A percentile compares a stretch with the other conserved stretches of the same genome.
Evolutionary conservation across 1,140 invertebrate genomes (phyloP).

Genomic region (Myzus persicae): DNA sequence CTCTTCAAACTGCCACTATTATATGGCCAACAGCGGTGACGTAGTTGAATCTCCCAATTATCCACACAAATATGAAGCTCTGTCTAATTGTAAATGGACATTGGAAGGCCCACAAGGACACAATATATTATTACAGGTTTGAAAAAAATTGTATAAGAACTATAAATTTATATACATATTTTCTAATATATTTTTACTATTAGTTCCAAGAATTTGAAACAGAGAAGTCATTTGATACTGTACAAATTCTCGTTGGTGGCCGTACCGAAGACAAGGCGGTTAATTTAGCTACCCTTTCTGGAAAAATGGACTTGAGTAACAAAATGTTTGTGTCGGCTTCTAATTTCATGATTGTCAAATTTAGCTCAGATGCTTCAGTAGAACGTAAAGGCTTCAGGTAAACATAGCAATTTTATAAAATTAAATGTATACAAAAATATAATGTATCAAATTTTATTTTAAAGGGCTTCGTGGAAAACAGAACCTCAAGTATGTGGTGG

Average conservation of each 20-base stretch:
- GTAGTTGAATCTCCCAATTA: slow-evolving; percentile 94
- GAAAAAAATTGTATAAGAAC: background rate
- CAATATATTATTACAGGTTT: slow-evolving; percentile 85
- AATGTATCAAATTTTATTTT: background rate
- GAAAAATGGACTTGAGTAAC: slow-evolving; percentile 82
- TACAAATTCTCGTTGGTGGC: slow-evolving; percentile 93
- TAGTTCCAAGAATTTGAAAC: slow-evolving; percentile 98
- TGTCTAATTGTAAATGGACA: slow-evolving; percentile 96
- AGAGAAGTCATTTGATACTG: slow-evolving; percentile 94
- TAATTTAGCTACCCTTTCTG: slow-evolving; percentile 89
- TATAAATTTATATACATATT: background rate
- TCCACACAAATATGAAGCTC: slow-evolving; percentile 88
- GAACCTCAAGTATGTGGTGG: slow-evolving; percentile 90
- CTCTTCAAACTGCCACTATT: slow-evolving; percentile 85
- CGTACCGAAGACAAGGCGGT: slow-evolving; percentile 93
- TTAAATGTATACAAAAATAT: background rate
- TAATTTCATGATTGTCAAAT: slow-evolving; percentile 98
- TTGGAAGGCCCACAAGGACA: slow-evolving; percentile 94
- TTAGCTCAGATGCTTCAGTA: slow-evolving; percentile 90
- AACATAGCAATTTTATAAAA: slow-evolving; percentile 53
- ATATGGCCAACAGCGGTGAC: slow-evolving; percentile 93
- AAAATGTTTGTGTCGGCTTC: slow-evolving; percentile 91
- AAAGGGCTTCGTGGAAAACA: slow-evolving; percentile 88
- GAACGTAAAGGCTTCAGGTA: slow-evolving; percentile 90
- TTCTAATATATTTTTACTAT: slow-evolving; percentile 60